phyloP scores from a whole-genome alignment of 2,888 invertebrate species.

The Eulithis testata region DNA sequence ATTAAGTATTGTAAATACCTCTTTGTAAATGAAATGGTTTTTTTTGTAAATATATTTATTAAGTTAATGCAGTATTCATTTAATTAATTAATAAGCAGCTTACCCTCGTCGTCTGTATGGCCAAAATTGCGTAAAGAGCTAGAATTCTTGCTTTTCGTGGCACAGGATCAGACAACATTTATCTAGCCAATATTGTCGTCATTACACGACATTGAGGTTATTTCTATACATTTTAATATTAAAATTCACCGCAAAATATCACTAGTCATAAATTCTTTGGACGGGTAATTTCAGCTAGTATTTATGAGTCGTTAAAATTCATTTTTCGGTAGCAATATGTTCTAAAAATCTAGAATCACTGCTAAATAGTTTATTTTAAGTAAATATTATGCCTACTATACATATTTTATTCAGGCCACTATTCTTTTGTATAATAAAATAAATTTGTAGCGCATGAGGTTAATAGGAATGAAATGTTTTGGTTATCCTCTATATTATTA shows the following conservation, averaged over 20 bases:
- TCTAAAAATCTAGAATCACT: neutral
- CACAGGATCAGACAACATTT: conserved; percentile 3
- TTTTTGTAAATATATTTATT: no score
- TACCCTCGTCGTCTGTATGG: neutral
- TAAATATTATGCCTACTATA: neutral
- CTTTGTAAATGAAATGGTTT: no score
- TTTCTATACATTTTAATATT: conserved; percentile 29
- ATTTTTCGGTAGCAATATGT: conserved; percentile 4
- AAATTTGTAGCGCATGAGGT: neutral
- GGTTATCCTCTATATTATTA: no score
- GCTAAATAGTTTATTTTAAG: neutral
- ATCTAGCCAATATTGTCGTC: conserved; percentile 14
- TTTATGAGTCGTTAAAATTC: conserved; percentile 20
- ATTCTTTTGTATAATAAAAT: neutral
- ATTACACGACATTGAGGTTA: conserved; percentile 27
- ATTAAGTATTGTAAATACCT: no score
- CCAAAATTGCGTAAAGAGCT: neutral
- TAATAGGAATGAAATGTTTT: no score
- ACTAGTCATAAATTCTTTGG: conserved; percentile 27
- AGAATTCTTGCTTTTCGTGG: neutral
- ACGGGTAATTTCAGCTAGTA: conserved; percentile 20
- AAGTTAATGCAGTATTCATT: no score
- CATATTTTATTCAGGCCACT: neutral
- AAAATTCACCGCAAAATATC: conserved; percentile 25
- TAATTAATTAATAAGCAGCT: no score